phyloP scores from a whole-genome alignment of 2,888 invertebrate genomes.

The Chrysopilus asiliformis region DNA sequence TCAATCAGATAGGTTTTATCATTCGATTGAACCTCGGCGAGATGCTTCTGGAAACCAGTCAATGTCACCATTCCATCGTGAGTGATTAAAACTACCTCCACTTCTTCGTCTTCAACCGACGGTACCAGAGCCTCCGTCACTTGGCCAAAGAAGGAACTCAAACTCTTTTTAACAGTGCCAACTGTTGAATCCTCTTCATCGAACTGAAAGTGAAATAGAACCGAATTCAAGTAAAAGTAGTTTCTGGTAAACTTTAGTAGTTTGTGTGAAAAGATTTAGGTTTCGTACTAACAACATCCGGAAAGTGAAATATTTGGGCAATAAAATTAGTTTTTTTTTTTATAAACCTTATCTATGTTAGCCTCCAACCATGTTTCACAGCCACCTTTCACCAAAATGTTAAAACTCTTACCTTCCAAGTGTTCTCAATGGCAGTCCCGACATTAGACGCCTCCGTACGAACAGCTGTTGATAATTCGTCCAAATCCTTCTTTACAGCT shows the following conservation, averaged over 20 bases:
- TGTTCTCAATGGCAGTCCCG: constrained; percentile 53
- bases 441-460: constrained; percentile 57
- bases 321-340: too few species aligned
- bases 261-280: too few species aligned
- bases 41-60: constrained; percentile 47
- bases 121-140: constrained; percentile 57
- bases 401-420: constrained; percentile 55
- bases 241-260: too few species aligned
- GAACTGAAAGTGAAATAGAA: constrained; percentile 43
- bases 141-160: constrained; percentile 57
- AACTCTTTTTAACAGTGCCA: constrained; percentile 54
- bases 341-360: too few species aligned
- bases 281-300: too few species aligned
- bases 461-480: constrained; percentile 58
- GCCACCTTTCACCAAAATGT: too few species aligned
- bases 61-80: constrained; percentile 54
- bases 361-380: too few species aligned
- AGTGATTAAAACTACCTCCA: constrained; percentile 52
- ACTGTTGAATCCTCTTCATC: constrained; percentile 60
- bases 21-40: constrained; percentile 56
- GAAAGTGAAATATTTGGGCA: too few species aligned
- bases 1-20: constrained; percentile 60
- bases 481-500: constrained; percentile 62
- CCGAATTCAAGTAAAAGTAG: too few species aligned
- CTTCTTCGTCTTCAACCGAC: constrained; percentile 52